A percentile compares a stretch with the other conserved stretches of the same genome.
These are phyloP conservation scores for Hylomyscus alleni DNA, from an alignment of 2,797 vertebrate species.

Conservation along the genomic window DNA sequence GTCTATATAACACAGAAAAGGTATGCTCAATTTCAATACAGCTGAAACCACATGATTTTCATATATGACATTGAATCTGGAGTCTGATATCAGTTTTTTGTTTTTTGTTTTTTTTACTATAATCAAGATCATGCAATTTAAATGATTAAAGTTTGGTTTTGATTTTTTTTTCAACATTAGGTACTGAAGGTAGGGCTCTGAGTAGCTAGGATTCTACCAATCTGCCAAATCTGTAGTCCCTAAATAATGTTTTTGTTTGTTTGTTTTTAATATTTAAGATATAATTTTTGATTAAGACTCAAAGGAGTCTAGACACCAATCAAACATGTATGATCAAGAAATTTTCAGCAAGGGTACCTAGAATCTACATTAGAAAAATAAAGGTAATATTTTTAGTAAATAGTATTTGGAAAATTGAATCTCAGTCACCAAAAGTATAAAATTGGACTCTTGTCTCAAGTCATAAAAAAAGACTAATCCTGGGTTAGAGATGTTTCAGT, in stretches of 20 bases:
- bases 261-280: background rate
- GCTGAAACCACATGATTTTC: background rate
- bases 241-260: background rate
- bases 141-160: background rate
- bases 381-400: background rate
- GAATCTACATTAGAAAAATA: background rate
- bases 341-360: background rate
- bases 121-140: background rate
- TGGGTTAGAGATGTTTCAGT: background rate
- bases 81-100: background rate
- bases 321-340: background rate
- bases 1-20: constrained; percentile 26
- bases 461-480: background rate
- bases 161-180: background rate
- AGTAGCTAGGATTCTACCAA: background rate
- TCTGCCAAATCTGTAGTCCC: background rate
- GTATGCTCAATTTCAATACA: background rate
- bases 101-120: background rate
- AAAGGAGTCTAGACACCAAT: background rate
- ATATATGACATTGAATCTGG: background rate
- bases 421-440: background rate
- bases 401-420: background rate
- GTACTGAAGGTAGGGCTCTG: background rate
- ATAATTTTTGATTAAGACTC: constrained; percentile 18
- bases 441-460: background rate